These are phyloP conservation scores for Pterobdella sp. DNA, from an alignment of 2,888 invertebrate species.

Conservation along the genomic window DNA sequence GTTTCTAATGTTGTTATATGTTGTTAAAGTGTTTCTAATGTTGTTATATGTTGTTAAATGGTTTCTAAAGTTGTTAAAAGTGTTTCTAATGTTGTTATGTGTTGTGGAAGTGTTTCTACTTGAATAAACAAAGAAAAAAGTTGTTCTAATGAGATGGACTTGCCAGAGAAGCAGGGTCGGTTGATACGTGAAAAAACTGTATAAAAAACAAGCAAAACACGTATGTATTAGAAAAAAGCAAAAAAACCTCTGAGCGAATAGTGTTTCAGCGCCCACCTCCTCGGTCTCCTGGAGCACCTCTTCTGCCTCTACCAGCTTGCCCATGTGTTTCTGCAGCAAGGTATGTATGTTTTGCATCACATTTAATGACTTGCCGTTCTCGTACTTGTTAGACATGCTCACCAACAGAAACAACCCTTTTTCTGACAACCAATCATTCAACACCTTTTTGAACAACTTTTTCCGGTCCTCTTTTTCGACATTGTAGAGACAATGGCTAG, in stretches of 20 bases:
- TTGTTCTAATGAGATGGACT: too few relatives aligned
- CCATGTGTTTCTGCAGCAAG: not conserved
- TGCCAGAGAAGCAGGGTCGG: too few relatives aligned
- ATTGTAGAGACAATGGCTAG: conserved; percentile 4
- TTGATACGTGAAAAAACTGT: too few relatives aligned
- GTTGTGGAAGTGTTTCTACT: too few relatives aligned
- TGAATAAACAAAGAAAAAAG: too few relatives aligned
- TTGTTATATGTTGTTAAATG: too few relatives aligned
- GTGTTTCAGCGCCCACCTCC: not conserved
- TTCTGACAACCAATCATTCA: not conserved
- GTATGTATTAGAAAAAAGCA: too few relatives aligned
- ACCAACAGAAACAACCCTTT: not conserved
- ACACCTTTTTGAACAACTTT: not conserved
- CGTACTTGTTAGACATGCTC: not conserved
- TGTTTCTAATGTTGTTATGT: too few relatives aligned
- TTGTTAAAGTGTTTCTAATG: too few relatives aligned
- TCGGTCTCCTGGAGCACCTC: conserved; percentile 6
- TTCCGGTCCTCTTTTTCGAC: not conserved
- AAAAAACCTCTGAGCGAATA: not conserved
- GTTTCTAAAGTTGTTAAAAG: too few relatives aligned
- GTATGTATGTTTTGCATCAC: conserved; percentile 1
- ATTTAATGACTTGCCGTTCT: not conserved
- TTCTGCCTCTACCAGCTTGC: not conserved
- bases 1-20: too few relatives aligned
- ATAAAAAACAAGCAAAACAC: too few relatives aligned